Evolutionary conservation across 2,113 vertebrate genomes (phyloP).

Genomic region (Centropristis striata): DNA sequence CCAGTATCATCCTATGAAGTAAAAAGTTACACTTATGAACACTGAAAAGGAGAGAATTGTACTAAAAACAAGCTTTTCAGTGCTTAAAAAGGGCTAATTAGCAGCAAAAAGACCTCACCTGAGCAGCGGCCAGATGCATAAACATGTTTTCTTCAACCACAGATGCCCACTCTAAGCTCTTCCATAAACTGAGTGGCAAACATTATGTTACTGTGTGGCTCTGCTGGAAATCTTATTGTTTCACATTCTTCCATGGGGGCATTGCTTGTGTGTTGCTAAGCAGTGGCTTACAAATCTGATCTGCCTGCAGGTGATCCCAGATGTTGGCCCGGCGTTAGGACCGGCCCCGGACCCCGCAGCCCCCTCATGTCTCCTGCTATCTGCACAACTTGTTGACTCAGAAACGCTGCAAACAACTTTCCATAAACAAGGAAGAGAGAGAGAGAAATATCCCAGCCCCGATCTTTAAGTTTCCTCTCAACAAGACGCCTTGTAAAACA

Average conservation of each 20-base stretch:
- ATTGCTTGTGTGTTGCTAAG: constrained; percentile 55
- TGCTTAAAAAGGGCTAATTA: not conserved
- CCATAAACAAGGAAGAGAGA: constrained; percentile 50
- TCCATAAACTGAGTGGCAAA: constrained; percentile 31
- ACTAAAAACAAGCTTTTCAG: constrained; percentile 3
- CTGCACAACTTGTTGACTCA: constrained; percentile 55
- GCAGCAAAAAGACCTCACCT: not conserved
- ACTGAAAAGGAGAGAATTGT: not conserved
- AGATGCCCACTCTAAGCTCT: constrained; percentile 42
- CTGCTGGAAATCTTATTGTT: constrained; percentile 62
- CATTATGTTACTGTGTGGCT: constrained; percentile 42
- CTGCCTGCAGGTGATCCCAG: constrained; percentile 73
- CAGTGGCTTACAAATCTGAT: constrained; percentile 66
- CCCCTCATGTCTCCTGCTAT: constrained; percentile 36
- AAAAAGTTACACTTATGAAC: too few species aligned
- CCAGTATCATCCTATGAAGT: too few species aligned
- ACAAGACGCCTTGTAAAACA: constrained; percentile 73
- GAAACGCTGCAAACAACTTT: constrained; percentile 75
- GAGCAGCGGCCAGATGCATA: constrained; percentile 30
- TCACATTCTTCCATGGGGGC: constrained; percentile 55
- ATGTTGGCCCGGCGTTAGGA: constrained; percentile 65
- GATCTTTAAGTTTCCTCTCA: constrained; percentile 56
- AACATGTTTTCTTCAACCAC: constrained; percentile 34
- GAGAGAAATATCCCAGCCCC: constrained; percentile 36
- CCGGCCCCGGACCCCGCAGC: constrained; percentile 22